Conservation (phyloP, 2,888 invertebrate genomes). For the Cheilosia pagana region DNA sequence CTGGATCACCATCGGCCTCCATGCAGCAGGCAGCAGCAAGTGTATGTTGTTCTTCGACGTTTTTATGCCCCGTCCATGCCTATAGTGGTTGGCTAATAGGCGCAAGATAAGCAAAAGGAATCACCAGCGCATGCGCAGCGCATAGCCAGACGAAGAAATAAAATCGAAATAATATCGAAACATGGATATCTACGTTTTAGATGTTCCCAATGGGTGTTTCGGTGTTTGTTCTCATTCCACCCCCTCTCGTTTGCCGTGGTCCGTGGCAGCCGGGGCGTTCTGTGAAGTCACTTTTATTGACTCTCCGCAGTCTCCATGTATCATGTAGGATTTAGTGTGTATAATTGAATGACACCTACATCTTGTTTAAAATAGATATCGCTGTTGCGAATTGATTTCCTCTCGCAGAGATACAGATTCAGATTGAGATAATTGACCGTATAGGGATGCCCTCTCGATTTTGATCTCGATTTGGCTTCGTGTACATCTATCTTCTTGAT, state of each 20-base stretch:
- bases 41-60: slow-evolving; percentile 37
- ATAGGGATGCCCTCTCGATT: slow-evolving; percentile 34
- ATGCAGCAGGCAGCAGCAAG: slow-evolving; percentile 34
- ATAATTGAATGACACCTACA: slow-evolving; percentile 75
- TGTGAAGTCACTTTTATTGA: slow-evolving; percentile 65
- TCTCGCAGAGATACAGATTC: slow-evolving; percentile 5
- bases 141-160: slow-evolving; percentile 48
- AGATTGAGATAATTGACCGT: slow-evolving; percentile 50
- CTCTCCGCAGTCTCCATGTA: slow-evolving; percentile 70
- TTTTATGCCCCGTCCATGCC: not conserved
- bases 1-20: slow-evolving; percentile 26
- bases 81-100: slow-evolving; percentile 11
- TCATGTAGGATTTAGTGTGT: slow-evolving; percentile 75
- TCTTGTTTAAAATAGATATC: slow-evolving; percentile 73
- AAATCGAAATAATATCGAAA: slow-evolving; percentile 72
- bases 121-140: slow-evolving; percentile 7
- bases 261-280: not conserved
- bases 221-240: slow-evolving; percentile 44
- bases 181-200: slow-evolving; percentile 64
- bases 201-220: slow-evolving; percentile 57
- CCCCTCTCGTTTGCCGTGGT: slow-evolving; percentile 30
- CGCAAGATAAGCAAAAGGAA: slow-evolving; percentile 1
- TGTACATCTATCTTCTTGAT: slow-evolving; percentile 59
- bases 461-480: slow-evolving; percentile 50
- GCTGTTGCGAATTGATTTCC: slow-evolving; percentile 54